phyloP scores from a whole-genome alignment of 2,113 vertebrate genomes.

The Zapornia atra region DNA sequence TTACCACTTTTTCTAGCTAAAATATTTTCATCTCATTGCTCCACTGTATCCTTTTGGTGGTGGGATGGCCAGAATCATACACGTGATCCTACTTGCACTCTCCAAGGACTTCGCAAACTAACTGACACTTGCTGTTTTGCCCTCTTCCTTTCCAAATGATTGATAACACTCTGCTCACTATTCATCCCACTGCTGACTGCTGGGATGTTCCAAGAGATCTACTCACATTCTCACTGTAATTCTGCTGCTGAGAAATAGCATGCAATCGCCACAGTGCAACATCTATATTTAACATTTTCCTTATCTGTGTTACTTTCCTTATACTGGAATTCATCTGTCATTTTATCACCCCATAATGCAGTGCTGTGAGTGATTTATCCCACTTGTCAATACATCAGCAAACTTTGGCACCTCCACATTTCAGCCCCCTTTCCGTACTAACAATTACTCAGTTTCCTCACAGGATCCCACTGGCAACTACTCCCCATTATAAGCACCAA shows the following conservation, averaged over 20 bases:
- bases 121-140: accelerated
- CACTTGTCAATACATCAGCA: neutral
- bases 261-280: neutral
- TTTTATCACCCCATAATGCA: neutral
- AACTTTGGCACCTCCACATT: neutral
- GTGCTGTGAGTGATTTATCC: neutral
- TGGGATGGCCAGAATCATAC: neutral
- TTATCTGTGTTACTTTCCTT: neutral
- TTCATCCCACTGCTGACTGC: neutral
- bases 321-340: neutral
- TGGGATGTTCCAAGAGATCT: neutral
- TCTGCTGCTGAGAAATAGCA: neutral
- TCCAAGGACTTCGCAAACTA: neutral
- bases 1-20: neutral
- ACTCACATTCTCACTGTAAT: neutral
- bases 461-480: neutral
- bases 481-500: neutral
- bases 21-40: neutral
- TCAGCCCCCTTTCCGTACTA: neutral
- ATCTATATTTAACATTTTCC: neutral
- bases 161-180: neutral
- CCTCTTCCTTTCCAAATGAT: neutral
- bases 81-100: neutral
- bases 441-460: neutral
- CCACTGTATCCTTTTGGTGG: neutral